phyloP scores from a whole-genome alignment of 2,113 vertebrate genomes.

The Cinclus mexicanus region DNA sequence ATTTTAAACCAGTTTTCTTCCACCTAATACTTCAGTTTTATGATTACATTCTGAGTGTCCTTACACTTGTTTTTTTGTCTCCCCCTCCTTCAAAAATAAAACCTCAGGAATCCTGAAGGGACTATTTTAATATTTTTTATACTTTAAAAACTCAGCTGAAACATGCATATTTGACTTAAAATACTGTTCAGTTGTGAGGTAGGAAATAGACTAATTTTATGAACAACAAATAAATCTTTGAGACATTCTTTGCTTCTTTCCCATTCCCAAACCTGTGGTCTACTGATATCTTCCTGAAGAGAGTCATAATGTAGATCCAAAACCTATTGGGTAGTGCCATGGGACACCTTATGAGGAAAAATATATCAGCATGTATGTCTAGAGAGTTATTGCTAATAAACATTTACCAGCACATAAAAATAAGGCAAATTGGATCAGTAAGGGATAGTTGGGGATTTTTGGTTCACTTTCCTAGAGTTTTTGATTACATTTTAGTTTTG shows the following conservation, averaged over 20 bases:
- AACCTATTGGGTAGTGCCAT: background rate
- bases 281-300: background rate
- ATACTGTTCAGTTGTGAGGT: background rate
- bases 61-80: background rate
- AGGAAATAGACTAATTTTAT: background rate
- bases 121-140: background rate
- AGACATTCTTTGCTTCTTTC: background rate
- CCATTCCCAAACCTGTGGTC: accelerated
- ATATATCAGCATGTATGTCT: background rate
- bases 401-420: background rate
- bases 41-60: background rate
- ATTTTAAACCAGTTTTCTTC: background rate
- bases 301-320: background rate
- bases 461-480: background rate
- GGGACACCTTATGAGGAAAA: background rate
- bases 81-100: background rate
- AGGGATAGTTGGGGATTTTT: background rate
- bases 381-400: background rate
- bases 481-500: background rate
- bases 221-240: background rate
- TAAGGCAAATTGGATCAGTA: background rate
- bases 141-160: background rate
- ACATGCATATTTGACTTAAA: background rate
- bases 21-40: background rate
- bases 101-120: background rate